Evolutionary conservation across 2,113 vertebrate genomes (phyloP).

Genomic region (Gallinago media): DNA sequence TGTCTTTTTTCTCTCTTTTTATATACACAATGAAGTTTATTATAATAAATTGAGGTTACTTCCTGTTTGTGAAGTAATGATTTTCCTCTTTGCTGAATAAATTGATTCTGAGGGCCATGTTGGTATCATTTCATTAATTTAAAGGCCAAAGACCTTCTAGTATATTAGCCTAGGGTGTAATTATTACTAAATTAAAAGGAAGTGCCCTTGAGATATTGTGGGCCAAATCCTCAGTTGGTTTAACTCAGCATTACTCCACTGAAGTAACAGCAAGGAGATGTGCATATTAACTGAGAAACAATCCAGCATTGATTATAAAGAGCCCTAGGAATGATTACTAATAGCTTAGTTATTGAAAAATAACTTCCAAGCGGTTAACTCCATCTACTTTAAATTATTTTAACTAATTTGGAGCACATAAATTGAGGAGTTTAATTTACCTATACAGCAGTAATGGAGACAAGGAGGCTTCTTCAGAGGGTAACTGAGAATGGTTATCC

Average conservation of each 20-base stretch:
- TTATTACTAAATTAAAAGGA: constrained; percentile 65
- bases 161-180: constrained; percentile 42
- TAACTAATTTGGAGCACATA: constrained; percentile 65
- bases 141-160: constrained; percentile 41
- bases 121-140: constrained; percentile 53
- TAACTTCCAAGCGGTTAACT: constrained; percentile 58
- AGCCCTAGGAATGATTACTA: constrained; percentile 67
- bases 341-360: constrained; percentile 68
- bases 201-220: constrained; percentile 54
- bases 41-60: constrained; percentile 32
- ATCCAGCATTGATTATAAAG: constrained; percentile 67
- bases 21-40: not conserved
- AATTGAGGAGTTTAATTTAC: constrained; percentile 67
- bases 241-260: constrained; percentile 9
- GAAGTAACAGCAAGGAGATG: constrained; percentile 53
- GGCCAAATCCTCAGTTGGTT: constrained; percentile 54
- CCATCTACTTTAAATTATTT: constrained; percentile 65
- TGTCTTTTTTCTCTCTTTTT: not conserved
- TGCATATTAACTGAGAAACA: constrained; percentile 63
- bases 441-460: constrained; percentile 38
- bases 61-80: constrained; percentile 53
- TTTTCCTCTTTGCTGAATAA: constrained; percentile 47
- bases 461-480: constrained; percentile 52
- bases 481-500: constrained; percentile 66
- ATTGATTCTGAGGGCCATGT: constrained; percentile 24